Evolutionary conservation across 2,113 vertebrate species (phyloP).

Genomic region (Morone chrysops): DNA sequence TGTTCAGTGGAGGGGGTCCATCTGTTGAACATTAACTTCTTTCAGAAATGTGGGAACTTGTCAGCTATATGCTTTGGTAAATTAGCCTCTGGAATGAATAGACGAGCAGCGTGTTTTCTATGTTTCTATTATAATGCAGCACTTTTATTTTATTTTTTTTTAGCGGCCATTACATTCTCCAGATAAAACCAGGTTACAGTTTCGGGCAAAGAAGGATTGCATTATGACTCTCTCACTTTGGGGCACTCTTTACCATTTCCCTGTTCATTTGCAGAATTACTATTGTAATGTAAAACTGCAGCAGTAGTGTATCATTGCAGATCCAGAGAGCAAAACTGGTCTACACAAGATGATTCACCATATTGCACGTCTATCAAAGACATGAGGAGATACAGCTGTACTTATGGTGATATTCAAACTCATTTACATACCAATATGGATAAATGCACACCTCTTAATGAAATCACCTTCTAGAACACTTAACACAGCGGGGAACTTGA

Average conservation of each 20-base stretch:
- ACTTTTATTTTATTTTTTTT: background rate
- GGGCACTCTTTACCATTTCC: background rate
- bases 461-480: background rate
- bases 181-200: background rate
- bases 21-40: conserved; percentile 1
- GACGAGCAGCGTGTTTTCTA: background rate
- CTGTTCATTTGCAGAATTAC: background rate
- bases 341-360: conserved; percentile 12
- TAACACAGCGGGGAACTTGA: background rate
- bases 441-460: background rate
- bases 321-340: conserved; percentile 1
- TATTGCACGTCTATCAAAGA: background rate
- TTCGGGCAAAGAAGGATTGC: background rate
- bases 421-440: conserved; percentile 36
- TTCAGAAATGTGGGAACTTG: background rate
- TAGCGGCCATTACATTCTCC: background rate
- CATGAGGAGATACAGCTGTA: conserved; percentile 12
- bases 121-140: background rate
- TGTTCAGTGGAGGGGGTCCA: background rate
- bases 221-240: background rate
- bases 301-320: background rate
- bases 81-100: background rate
- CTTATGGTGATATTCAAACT: conserved; percentile 23
- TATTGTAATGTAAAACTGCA: background rate
- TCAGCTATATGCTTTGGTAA: background rate